These are phyloP conservation scores for Anguilla pacifica DNA, from an alignment of 2,797 vertebrate genomes.

Conservation along the genomic window DNA sequence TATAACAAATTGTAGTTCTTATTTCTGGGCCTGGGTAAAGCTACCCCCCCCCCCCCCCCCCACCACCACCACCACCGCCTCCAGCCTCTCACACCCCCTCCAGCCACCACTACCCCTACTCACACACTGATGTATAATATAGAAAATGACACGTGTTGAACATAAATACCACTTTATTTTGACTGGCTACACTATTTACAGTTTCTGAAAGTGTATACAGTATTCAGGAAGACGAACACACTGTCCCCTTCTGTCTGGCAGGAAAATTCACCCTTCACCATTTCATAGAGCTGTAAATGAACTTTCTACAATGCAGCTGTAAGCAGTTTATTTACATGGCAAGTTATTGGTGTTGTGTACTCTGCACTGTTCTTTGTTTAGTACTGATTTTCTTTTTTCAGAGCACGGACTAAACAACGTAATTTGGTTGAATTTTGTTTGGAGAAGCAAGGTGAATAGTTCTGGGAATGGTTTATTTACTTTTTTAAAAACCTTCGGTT, in stretches of 20 bases:
- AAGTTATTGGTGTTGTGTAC: background rate
- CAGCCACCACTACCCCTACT: slow-evolving; percentile 7
- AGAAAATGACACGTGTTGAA: slow-evolving; percentile 18
- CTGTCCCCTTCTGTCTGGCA: slow-evolving; percentile 6
- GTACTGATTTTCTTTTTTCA: background rate
- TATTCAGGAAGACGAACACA: slow-evolving; percentile 18
- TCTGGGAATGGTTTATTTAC: background rate
- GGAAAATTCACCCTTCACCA: background rate
- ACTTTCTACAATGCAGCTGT: background rate
- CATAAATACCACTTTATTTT: slow-evolving; percentile 36
- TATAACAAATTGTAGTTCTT: background rate
- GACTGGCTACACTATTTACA: slow-evolving; percentile 35
- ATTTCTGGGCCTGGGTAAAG: background rate
- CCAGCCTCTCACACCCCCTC: background rate
- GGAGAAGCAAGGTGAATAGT: background rate
- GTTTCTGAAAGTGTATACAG: slow-evolving; percentile 12
- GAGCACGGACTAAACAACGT: slow-evolving; percentile 7
- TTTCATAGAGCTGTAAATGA: background rate
- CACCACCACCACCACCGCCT: background rate
- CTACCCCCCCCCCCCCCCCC: background rate
- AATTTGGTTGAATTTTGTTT: background rate
- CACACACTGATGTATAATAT: slow-evolving; percentile 9
- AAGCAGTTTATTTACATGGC: slow-evolving; percentile 12
- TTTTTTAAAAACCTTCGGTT: background rate
- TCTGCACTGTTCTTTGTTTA: background rate